Percentiles rank a stretch among this genome's conserved stretches.
Evolutionary conservation across 1,140 invertebrate genomes (phyloP).

Genomic region (Lordiphosa clarofinis): DNA sequence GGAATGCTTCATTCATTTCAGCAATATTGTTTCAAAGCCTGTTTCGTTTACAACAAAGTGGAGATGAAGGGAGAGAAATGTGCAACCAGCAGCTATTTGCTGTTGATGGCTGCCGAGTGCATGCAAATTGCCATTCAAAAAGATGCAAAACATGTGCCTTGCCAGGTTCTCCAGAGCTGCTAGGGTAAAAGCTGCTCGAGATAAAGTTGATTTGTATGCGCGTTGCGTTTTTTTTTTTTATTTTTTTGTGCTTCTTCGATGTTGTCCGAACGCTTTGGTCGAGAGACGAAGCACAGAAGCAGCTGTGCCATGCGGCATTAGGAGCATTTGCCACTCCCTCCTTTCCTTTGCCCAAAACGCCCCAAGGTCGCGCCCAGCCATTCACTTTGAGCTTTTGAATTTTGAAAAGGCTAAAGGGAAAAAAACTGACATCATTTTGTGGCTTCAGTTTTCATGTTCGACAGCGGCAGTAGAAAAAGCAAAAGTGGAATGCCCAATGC

Average conservation of each 20-base stretch:
- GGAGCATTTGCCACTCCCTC: slow-evolving; percentile 8
- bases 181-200: slow-evolving; percentile 17
- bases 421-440: slow-evolving; percentile 66
- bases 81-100: slow-evolving; percentile 67
- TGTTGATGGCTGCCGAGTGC: slow-evolving; percentile 74
- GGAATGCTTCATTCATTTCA: slow-evolving; percentile 44
- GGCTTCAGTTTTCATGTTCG: slow-evolving; percentile 44
- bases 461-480: slow-evolving; percentile 17
- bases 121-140: slow-evolving; percentile 73
- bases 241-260: slow-evolving; percentile 44
- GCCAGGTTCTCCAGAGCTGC: slow-evolving; percentile 9
- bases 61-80: slow-evolving; percentile 12
- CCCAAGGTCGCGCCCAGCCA: slow-evolving; percentile 64
- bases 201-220: slow-evolving; percentile 70
- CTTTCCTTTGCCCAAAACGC: slow-evolving; percentile 16
- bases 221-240: slow-evolving; percentile 30
- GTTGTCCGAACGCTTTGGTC: slow-evolving; percentile 72
- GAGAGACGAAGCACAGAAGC: slow-evolving; percentile 32
- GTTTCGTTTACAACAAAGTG: slow-evolving; percentile 21
- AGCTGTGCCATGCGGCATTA: slow-evolving; percentile 60
- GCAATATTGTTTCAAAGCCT: slow-evolving; percentile 53
- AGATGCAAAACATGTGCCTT: slow-evolving; percentile 70
- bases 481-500: slow-evolving; percentile 14
- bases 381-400: slow-evolving; percentile 77
- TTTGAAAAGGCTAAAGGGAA: slow-evolving; percentile 69